Evolutionary conservation across 1,140 invertebrate species (phyloP), one percentile per base, ranked within the genome.

Genomic region (Zaprionus taronus): DNA sequence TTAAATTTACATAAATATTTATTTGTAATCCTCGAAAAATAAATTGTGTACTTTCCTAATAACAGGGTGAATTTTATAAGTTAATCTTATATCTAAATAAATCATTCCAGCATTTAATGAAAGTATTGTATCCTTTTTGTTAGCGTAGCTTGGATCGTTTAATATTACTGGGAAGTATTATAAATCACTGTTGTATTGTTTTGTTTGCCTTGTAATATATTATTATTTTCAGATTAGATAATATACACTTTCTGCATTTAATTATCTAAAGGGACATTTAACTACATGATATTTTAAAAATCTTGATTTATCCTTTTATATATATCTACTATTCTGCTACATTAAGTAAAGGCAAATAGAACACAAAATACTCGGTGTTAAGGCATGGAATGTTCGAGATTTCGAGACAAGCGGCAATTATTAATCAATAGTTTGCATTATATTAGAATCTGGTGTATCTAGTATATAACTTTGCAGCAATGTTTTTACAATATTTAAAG

Each of bases 351-450:
- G 41, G 41, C 41, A 47, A 44, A 17, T 47, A 47, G 41, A 47
- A 47, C 41, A 47, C 41, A 47, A 47, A 47, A 47, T 47, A 47
- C 41, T 47, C 41, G 7, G 41, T 47, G 41, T 47, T 6, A 47
- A 47, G 41, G 41, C 41, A 47, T 51, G 47, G 47, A 51, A 51
- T 51, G 47, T 51, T 20, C 47, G 20, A 56, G 31, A 28, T 56
- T 28, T 26, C 24, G 53, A 41, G 38, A 14, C 41, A 58, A 58
- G 51, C 20, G 51, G 24, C 26, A 67, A 34, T 47, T 53, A 67
- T 61, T 5, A 17, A 69, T 72, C 14, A 71, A 76, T 17, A 6
- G 71, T 71, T 51, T 47, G 51, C 57, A 70, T 20, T 70, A 51
- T 67, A 20, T 15, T 47, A 47, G 2, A 47, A 47, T 47, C 44